Percentiles rank a stretch among this genome's conserved stretches.
phyloP scores from a whole-genome alignment of 1,140 invertebrate genomes.

The Pogonognathellus flavescens region DNA sequence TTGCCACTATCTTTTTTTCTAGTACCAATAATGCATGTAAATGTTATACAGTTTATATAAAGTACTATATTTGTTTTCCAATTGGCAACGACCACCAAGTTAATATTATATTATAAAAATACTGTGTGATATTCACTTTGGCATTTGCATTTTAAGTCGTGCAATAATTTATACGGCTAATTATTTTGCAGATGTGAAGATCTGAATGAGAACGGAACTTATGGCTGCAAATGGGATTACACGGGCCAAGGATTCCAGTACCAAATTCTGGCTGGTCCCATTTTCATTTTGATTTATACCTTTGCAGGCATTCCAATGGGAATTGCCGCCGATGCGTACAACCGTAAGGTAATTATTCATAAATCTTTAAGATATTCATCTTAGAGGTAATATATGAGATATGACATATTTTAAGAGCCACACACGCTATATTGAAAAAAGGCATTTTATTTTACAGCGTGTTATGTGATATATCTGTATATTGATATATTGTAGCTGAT shows the following conservation, averaged over 20 bases:
- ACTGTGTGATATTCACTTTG: background rate
- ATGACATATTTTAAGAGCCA: too few relatives aligned
- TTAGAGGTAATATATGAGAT: too few relatives aligned
- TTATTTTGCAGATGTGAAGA: conserved; percentile 43
- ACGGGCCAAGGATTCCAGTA: conserved; percentile 71
- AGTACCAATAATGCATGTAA: too few relatives aligned
- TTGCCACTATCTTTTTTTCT: too few relatives aligned
- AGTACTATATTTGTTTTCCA: too few relatives aligned
- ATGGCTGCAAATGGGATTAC: conserved; percentile 71
- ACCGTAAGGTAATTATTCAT: conserved; percentile 66
- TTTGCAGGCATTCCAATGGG: conserved; percentile 69
- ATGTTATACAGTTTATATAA: too few relatives aligned
- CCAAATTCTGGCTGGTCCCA: conserved; percentile 71
- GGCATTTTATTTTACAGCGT: too few relatives aligned
- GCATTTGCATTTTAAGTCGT: background rate
- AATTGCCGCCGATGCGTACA: conserved; percentile 70
- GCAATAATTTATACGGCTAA: background rate
- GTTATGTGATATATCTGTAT: too few relatives aligned
- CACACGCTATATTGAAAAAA: too few relatives aligned
- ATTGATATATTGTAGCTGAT: too few relatives aligned
- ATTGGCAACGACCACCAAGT: too few relatives aligned
- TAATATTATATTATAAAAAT: background rate
- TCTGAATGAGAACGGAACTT: conserved; percentile 41
- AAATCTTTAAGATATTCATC: too few relatives aligned
- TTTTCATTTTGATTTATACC: conserved; percentile 71